A percentile compares a stretch with the other conserved stretches of the same genome.
phyloP scores from a whole-genome alignment of 2,113 vertebrate genomes.

The Cacatua alba region DNA sequence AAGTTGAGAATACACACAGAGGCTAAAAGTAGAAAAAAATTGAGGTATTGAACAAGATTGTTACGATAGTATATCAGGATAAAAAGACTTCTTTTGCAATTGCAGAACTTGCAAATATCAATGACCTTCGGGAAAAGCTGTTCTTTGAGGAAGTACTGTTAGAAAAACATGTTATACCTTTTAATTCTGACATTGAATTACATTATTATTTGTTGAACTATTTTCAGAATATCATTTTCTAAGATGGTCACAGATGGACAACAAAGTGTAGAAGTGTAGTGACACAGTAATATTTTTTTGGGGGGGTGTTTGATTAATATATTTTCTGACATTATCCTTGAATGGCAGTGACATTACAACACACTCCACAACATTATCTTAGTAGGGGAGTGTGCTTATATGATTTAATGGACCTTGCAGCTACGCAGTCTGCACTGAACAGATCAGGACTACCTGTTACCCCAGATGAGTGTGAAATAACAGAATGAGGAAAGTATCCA shows the following conservation, averaged over 20 bases:
- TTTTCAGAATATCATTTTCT: background rate
- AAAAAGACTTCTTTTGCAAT: background rate
- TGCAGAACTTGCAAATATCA: background rate
- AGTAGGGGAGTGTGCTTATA: background rate
- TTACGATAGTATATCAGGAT: background rate
- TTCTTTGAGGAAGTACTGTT: background rate
- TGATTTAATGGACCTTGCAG: background rate
- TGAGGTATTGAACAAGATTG: background rate
- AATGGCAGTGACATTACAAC: background rate
- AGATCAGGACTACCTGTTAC: background rate
- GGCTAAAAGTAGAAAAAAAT: background rate
- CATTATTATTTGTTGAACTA: background rate
- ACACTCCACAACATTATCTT: background rate
- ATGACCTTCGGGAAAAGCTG: background rate
- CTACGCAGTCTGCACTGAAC: background rate
- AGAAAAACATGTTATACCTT: background rate
- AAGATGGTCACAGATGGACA: background rate
- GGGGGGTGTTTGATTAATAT: background rate
- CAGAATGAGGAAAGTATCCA: background rate
- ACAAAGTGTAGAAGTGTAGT: background rate
- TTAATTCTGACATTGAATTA: background rate
- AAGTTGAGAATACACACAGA: background rate
- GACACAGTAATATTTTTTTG: background rate
- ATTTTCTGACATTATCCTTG: background rate
- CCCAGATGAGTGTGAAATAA: background rate